Percentiles rank a stretch among this genome's conserved stretches.
These are phyloP conservation scores for Cheirogaleus major DNA, from an alignment of 2,797 vertebrate genomes.

Conservation along the genomic window DNA sequence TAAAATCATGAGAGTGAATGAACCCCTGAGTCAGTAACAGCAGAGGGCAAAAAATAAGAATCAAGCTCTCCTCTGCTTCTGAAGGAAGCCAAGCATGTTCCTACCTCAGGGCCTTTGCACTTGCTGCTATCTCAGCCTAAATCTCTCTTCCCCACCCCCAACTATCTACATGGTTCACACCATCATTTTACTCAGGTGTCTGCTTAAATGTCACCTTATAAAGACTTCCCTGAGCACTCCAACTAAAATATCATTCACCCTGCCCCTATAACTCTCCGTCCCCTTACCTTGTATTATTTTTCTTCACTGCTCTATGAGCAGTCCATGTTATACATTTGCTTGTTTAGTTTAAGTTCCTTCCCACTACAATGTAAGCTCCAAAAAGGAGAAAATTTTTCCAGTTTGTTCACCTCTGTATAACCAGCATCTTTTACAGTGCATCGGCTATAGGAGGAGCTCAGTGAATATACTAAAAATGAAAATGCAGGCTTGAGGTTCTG, in stretches of 20 bases:
- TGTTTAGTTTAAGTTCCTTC: neutral
- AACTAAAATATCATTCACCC: neutral
- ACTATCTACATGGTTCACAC: neutral
- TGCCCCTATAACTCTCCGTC: neutral
- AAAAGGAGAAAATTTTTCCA: neutral
- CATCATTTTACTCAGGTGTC: neutral
- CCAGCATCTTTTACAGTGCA: neutral
- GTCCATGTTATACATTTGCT: neutral
- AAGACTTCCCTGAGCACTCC: neutral
- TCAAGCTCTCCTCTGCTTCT: neutral
- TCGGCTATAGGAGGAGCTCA: neutral
- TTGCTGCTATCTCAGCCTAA: neutral
- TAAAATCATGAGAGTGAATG: neutral
- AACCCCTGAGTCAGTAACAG: neutral
- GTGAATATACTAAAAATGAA: neutral
- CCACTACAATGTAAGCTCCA: neutral
- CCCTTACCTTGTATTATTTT: neutral
- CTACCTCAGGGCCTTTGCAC: neutral
- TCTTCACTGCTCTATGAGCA: neutral
- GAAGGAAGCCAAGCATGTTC: neutral
- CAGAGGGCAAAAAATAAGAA: neutral
- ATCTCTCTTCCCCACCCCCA: neutral
- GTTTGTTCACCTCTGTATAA: neutral
- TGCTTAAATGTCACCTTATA: neutral
- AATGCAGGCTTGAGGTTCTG: neutral